Evolutionary conservation across 2,797 vertebrate species (phyloP).

Genomic region (Protonibea diacanthus): DNA sequence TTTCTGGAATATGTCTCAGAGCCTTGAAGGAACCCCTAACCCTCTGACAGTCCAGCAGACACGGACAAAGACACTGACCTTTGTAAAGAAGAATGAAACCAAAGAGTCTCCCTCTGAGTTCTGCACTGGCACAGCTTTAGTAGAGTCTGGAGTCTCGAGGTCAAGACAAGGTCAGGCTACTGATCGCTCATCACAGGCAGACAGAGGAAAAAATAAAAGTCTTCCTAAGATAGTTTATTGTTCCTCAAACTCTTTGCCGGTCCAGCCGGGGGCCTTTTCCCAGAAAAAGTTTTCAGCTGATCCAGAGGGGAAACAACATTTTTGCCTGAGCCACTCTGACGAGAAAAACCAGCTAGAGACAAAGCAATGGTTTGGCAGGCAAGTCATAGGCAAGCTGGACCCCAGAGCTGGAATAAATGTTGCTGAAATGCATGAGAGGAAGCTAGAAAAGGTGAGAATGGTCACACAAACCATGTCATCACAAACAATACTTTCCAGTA

Average conservation of each 20-base stretch:
- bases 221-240: conserved; percentile 31
- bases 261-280: conserved; percentile 22
- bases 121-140: conserved; percentile 37
- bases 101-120: conserved; percentile 66
- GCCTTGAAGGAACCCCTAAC: conserved; percentile 39
- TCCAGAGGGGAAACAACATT: conserved; percentile 19
- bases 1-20: conserved; percentile 66
- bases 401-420: conserved; percentile 59
- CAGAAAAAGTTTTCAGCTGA: conserved; percentile 40
- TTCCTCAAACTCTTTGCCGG: conserved; percentile 44
- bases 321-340: conserved; percentile 52
- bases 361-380: conserved; percentile 73
- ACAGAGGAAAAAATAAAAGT: conserved; percentile 37
- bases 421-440: conserved; percentile 73
- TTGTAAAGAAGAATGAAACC: conserved; percentile 52
- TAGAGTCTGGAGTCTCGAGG: conserved; percentile 26
- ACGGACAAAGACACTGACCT: conserved; percentile 18
- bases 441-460: conserved; percentile 78
- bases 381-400: conserved; percentile 66
- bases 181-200: conserved; percentile 42
- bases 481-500: not conserved
- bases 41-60: conserved; percentile 33
- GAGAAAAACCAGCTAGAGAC: conserved; percentile 66
- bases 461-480: conserved; percentile 13
- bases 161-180: conserved; percentile 52